Evolutionary conservation across 2,888 invertebrate genomes (phyloP).

Genomic region (Dascillus cervinus): DNA sequence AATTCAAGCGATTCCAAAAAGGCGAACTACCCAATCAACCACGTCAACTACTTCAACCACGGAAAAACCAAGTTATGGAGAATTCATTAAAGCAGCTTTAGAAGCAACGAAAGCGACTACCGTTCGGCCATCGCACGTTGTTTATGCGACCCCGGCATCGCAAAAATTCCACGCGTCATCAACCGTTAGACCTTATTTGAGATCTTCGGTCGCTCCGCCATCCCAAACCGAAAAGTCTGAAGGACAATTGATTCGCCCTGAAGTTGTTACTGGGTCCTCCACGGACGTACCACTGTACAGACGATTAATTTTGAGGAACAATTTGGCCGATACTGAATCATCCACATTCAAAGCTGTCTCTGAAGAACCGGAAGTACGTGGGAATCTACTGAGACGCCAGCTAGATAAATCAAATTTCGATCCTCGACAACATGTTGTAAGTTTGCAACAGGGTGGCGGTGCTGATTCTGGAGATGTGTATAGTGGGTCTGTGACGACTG

Average conservation of each 20-base stretch:
- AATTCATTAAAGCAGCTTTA: conserved; percentile 27
- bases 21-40: conserved; percentile 41
- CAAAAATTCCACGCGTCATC: conserved; percentile 31
- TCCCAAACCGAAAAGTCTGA: conserved; percentile 27
- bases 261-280: conserved; percentile 28
- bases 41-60: conserved; percentile 35
- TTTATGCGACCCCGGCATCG: conserved; percentile 36
- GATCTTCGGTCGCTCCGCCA: conserved; percentile 24
- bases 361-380: conserved; percentile 39
- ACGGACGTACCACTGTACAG: conserved; percentile 31
- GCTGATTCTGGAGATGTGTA: conserved; percentile 64
- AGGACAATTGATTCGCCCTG: conserved; percentile 36
- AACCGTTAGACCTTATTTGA: conserved; percentile 18
- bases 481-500: conserved; percentile 56
- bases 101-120: conserved; percentile 30
- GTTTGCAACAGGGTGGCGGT: conserved; percentile 51
- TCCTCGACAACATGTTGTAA: conserved; percentile 47
- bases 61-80: conserved; percentile 27
- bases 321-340: conserved; percentile 34
- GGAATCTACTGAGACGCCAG: conserved; percentile 57
- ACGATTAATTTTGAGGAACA: conserved; percentile 26
- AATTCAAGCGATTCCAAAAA: conserved; percentile 58
- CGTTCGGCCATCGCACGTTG: conserved; percentile 31
- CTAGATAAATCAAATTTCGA: conserved; percentile 47
- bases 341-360: conserved; percentile 45